These are phyloP conservation scores for Scotopteryx bipunctaria DNA, from an alignment of 2,888 invertebrate species.

Conservation along the genomic window DNA sequence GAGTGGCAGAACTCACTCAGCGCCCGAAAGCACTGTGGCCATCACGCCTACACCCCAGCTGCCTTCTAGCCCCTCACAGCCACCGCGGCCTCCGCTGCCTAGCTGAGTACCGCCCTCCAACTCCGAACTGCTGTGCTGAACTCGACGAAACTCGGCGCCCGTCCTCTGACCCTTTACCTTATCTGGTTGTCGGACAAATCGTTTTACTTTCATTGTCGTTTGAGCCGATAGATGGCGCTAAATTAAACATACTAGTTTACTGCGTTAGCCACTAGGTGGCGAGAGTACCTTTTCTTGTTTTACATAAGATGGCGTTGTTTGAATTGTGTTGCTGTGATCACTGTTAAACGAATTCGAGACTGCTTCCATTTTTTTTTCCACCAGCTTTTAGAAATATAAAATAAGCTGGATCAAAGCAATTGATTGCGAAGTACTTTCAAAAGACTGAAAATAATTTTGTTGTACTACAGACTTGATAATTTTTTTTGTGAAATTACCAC, in stretches of 20 bases:
- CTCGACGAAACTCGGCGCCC: constrained; percentile 82
- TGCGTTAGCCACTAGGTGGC: constrained; percentile 14
- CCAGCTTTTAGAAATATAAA: background rate
- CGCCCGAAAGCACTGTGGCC: constrained; percentile 85
- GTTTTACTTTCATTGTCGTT: constrained; percentile 54
- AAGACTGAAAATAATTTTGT: constrained; percentile 5
- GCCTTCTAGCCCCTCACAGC: constrained; percentile 72
- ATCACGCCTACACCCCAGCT: constrained; percentile 76
- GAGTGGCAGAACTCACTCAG: constrained; percentile 88
- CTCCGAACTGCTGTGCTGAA: constrained; percentile 84
- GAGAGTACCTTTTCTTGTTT: background rate
- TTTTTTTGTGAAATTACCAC: background rate
- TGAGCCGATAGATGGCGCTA: constrained; percentile 24
- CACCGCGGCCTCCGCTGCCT: constrained; percentile 73
- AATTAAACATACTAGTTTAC: background rate
- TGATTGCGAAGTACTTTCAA: background rate
- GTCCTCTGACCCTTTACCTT: constrained; percentile 72
- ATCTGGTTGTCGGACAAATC: constrained; percentile 67
- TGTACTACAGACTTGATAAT: background rate
- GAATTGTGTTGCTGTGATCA: background rate
- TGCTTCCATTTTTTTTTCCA: no score
- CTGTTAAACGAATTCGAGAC: background rate
- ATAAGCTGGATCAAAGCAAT: background rate
- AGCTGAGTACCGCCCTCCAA: constrained; percentile 84
- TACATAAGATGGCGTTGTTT: constrained; percentile 9